Evolutionary conservation across 1,140 invertebrate species (phyloP).

Genomic region (Planococcus citri): DNA sequence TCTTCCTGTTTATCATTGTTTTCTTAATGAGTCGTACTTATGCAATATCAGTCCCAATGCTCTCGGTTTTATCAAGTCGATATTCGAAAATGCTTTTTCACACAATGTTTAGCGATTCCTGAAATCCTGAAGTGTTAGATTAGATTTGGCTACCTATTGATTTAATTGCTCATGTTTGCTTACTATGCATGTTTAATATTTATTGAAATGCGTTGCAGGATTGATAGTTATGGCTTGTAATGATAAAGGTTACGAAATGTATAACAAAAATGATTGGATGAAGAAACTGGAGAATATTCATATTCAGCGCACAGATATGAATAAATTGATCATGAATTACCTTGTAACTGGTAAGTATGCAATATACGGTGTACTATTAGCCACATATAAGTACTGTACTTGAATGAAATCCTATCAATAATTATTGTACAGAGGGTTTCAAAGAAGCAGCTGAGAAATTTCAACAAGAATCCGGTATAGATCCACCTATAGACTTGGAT

Average conservation of each 20-base stretch:
- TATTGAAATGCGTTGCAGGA: not conserved
- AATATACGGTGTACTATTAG: too few species aligned
- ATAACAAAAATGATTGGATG: slow-evolving; percentile 50
- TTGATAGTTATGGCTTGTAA: not conserved
- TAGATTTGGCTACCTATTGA: too few species aligned
- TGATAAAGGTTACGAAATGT: slow-evolving; percentile 27
- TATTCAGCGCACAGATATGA: slow-evolving; percentile 82
- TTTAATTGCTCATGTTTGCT: too few species aligned
- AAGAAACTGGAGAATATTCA: slow-evolving; percentile 59
- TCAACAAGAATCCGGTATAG: slow-evolving; percentile 81
- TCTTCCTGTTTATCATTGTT: too few species aligned
- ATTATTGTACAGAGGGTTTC: slow-evolving; percentile 66
- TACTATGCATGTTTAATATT: not conserved
- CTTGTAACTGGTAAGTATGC: slow-evolving; percentile 73
- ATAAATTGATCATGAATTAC: slow-evolving; percentile 97
- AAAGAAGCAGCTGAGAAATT: slow-evolving; percentile 98
- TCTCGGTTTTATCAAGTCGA: too few species aligned
- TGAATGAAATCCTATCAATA: too few species aligned
- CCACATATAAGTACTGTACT: not conserved
- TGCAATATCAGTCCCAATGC: too few species aligned
- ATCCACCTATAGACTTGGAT: slow-evolving; percentile 72
- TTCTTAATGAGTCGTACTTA: not conserved
- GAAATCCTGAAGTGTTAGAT: too few species aligned
- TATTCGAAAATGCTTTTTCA: not conserved
- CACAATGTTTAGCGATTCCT: not conserved